phyloP scores from a whole-genome alignment of 2,888 invertebrate genomes.

The Mycalesis mineus region DNA sequence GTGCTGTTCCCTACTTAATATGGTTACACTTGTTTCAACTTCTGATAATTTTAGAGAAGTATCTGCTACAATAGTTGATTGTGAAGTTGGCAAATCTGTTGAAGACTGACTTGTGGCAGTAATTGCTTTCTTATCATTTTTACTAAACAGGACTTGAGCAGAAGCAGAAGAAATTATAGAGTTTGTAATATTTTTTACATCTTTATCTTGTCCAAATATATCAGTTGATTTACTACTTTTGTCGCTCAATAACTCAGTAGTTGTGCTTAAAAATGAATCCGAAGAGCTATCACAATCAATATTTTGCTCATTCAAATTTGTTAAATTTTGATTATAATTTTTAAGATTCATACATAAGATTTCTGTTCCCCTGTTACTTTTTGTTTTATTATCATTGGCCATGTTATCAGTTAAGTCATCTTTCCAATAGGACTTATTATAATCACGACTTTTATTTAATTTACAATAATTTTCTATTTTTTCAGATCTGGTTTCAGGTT shows the following conservation, averaged over 20 bases:
- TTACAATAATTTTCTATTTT: conserved; percentile 75
- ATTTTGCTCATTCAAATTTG: conserved; percentile 34
- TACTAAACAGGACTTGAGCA: conserved; percentile 45
- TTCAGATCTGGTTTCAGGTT: conserved; percentile 67
- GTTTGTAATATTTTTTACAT: conserved; percentile 32
- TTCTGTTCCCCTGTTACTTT: conserved; percentile 29
- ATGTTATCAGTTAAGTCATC: conserved; percentile 40
- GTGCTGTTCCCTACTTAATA: neutral
- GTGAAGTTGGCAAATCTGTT: conserved; percentile 19
- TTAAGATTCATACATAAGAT: conserved; percentile 31
- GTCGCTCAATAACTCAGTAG: conserved; percentile 43
- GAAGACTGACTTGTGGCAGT: conserved; percentile 28
- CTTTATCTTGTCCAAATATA: conserved; percentile 32
- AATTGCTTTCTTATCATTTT: conserved; percentile 35
- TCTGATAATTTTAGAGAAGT: neutral
- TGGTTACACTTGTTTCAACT: conserved; percentile 3
- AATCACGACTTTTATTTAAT: conserved; percentile 73
- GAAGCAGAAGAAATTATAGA: conserved; percentile 28
- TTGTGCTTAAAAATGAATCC: conserved; percentile 59
- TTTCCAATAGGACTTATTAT: conserved; percentile 48
- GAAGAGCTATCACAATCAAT: conserved; percentile 50
- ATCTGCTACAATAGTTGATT: neutral
- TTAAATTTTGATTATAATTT: conserved; percentile 31
- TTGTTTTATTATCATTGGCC: conserved; percentile 26
- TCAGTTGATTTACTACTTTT: conserved; percentile 41